phyloP scores from a whole-genome alignment of 64 coral and sea anemone species.

The Stichodactyla helianthus region DNA sequence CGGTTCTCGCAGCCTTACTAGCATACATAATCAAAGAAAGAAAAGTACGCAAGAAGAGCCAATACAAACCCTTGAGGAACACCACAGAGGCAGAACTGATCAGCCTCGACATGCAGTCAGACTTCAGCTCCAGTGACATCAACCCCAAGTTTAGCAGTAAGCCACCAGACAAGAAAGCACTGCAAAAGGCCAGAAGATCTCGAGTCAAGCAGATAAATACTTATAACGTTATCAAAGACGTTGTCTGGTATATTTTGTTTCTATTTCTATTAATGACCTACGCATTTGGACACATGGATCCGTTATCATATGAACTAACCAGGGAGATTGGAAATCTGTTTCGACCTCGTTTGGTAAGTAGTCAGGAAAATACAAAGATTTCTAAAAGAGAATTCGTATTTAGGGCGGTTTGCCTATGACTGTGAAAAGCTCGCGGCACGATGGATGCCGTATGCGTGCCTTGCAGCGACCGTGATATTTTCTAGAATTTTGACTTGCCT shows the following conservation, averaged over 20 bases:
- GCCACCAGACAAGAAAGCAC: not conserved
- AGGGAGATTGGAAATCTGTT: slow-evolving; percentile 46
- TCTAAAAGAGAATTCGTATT: not conserved
- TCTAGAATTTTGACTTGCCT: too few relatives aligned
- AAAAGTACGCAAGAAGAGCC: slow-evolving; percentile 40
- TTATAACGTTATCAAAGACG: slow-evolving; percentile 52
- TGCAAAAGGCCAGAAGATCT: slow-evolving; percentile 17
- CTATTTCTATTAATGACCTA: slow-evolving; percentile 67
- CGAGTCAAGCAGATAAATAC: slow-evolving; percentile 45
- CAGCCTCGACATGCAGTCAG: slow-evolving; percentile 7
- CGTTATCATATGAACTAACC: slow-evolving; percentile 54
- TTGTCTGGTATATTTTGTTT: slow-evolving; percentile 61
- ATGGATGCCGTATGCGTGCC: too few relatives aligned
- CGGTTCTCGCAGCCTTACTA: slow-evolving; percentile 44
- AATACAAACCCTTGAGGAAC: slow-evolving; percentile 5
- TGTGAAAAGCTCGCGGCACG: too few relatives aligned
- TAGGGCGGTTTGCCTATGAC: too few relatives aligned
- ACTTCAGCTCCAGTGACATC: not conserved
- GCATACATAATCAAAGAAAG: slow-evolving; percentile 57
- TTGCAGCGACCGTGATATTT: too few relatives aligned
- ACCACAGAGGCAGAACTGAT: slow-evolving; percentile 12
- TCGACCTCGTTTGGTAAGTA: slow-evolving; percentile 9
- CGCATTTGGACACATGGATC: slow-evolving; percentile 78
- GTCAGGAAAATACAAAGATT: not conserved
- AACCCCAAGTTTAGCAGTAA: not conserved